These are phyloP conservation scores for Lucilia cuprina DNA, from an alignment of 1,140 invertebrate genomes.

Conservation along the genomic window DNA sequence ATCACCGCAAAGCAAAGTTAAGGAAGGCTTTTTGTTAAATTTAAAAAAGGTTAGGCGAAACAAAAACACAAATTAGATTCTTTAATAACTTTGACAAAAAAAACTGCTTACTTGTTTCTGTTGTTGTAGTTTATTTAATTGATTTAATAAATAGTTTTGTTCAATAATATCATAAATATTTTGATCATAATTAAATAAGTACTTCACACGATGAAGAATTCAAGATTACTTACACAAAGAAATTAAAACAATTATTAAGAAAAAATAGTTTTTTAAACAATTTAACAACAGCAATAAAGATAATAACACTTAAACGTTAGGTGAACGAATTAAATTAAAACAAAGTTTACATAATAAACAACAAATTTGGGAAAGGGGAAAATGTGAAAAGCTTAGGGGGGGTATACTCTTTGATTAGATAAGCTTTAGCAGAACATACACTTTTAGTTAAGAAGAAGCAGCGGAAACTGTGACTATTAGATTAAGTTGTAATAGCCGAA, in stretches of 20 bases:
- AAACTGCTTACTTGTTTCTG: conserved; percentile 18
- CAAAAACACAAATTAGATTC: too few species aligned
- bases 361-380: not conserved
- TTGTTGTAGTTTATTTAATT: not conserved
- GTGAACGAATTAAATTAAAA: not conserved
- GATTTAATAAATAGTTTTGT: not conserved
- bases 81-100: not conserved
- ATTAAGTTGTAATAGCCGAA: too few species aligned
- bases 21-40: too few species aligned
- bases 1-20: too few species aligned
- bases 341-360: not conserved
- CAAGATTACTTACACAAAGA: conserved; percentile 40
- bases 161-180: not conserved
- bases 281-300: conserved; percentile 7
- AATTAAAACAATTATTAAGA: not conserved
- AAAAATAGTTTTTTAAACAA: not conserved
- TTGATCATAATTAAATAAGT: conserved; percentile 26
- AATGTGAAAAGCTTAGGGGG: not conserved
- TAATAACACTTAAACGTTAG: not conserved
- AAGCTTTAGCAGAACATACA: too few species aligned
- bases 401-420: too few species aligned
- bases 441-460: too few species aligned
- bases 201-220: conserved; percentile 43
- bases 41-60: too few species aligned
- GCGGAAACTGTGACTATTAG: too few species aligned